Conservation (phyloP, 2,113 vertebrate species). For the Phaethornis superciliosus region DNA sequence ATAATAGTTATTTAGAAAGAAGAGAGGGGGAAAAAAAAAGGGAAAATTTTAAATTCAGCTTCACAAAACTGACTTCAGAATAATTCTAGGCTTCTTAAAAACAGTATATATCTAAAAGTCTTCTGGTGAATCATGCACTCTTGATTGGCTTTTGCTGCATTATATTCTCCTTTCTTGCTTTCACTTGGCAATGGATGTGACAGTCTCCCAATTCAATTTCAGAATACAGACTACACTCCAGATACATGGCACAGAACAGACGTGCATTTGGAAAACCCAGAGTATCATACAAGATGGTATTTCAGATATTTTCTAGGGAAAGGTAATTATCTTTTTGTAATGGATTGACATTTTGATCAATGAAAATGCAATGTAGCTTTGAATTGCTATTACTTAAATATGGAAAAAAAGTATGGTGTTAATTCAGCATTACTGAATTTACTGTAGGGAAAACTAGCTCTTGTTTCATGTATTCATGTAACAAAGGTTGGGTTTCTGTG, state of each 20-base stretch:
- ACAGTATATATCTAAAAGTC: not conserved
- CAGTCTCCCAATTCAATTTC: conserved; percentile 48
- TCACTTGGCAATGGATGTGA: not conserved
- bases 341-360: not conserved
- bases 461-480: not conserved
- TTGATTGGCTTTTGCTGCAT: not conserved
- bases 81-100: not conserved
- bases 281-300: conserved; percentile 98
- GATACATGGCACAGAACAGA: conserved; percentile 96
- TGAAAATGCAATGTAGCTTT: not conserved
- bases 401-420: not conserved
- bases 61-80: not conserved
- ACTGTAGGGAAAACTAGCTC: not conserved
- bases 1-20: not conserved
- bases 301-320: conserved; percentile 99
- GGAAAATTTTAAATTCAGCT: not conserved
- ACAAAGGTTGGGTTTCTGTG: not conserved
- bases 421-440: not conserved
- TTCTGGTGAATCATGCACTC: not conserved
- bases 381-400: not conserved
- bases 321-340: conserved; percentile 79
- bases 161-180: not conserved
- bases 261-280: conserved; percentile 98
- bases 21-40: not conserved
- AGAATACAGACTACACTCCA: conserved; percentile 86